phyloP scores from a whole-genome alignment of 2,113 vertebrate species.

The Salvelinus fontinalis region DNA sequence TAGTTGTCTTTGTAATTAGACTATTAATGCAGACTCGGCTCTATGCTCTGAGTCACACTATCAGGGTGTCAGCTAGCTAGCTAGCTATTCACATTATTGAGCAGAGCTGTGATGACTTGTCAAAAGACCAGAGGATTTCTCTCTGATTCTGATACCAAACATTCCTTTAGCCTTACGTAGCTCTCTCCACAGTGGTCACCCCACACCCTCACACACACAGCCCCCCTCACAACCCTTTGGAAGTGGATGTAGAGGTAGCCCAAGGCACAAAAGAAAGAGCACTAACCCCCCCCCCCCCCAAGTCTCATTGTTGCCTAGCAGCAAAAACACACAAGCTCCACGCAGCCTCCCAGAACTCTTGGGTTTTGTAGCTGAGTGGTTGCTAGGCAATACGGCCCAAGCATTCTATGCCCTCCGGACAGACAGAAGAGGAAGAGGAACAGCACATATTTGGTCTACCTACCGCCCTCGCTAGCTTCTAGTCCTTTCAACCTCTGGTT shows the following conservation, averaged over 20 bases:
- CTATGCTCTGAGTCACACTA: too few species aligned
- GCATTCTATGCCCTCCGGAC: constrained; percentile 43
- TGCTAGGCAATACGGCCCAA: constrained; percentile 60
- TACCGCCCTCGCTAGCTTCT: too few species aligned
- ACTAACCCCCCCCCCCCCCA: constrained; percentile 42
- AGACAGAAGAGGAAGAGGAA: neutral
- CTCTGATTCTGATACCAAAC: constrained; percentile 51
- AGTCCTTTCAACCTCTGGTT: too few species aligned
- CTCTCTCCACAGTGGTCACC: constrained; percentile 13
- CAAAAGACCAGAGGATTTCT: too few species aligned
- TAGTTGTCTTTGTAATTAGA: too few species aligned
- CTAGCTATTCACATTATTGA: too few species aligned
- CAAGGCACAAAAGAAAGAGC: constrained; percentile 48
- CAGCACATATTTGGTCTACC: neutral
- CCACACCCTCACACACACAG: neutral
- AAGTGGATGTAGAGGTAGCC: constrained; percentile 42
- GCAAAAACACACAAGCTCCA: constrained; percentile 33
- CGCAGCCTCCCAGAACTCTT: constrained; percentile 4
- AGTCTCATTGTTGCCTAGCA: constrained; percentile 65
- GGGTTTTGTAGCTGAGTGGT: constrained; percentile 31
- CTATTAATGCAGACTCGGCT: too few species aligned
- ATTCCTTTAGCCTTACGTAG: constrained; percentile 60
- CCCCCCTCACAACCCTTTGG: neutral
- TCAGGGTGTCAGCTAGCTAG: too few species aligned
- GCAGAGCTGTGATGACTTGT: too few species aligned